A percentile compares a stretch with the other conserved stretches of the same genome.
These are phyloP conservation scores for Nicator chloris DNA, from an alignment of 2,113 vertebrate species.

Conservation along the genomic window DNA sequence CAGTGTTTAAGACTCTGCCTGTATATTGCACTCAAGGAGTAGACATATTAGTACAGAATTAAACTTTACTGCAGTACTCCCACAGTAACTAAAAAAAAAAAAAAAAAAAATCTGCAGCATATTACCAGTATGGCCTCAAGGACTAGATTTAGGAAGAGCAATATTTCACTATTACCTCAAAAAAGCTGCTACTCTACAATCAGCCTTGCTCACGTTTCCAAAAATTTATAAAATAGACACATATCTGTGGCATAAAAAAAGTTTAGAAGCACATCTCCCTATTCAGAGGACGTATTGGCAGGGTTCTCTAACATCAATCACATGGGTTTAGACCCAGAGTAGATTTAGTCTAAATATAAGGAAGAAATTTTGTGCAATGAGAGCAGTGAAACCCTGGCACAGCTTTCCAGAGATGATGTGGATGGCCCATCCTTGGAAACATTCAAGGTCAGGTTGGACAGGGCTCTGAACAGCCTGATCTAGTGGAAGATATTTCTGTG, in stretches of 20 bases:
- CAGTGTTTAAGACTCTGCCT: neutral
- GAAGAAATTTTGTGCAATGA: neutral
- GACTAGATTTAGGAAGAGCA: neutral
- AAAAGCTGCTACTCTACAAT: neutral
- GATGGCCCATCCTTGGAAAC: neutral
- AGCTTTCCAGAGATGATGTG: neutral
- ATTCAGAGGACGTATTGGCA: neutral
- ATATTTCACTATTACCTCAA: neutral
- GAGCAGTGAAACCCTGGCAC: neutral
- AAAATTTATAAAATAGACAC: neutral
- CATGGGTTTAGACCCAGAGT: neutral
- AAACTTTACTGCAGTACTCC: neutral
- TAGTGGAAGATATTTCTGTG: neutral
- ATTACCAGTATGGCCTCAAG: neutral
- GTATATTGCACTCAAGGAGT: neutral
- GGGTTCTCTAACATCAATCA: neutral
- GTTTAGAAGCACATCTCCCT: neutral
- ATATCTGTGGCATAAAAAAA: neutral
- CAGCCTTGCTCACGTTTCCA: neutral
- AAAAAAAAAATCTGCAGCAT: neutral
- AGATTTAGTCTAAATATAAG: neutral
- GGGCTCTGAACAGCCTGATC: neutral
- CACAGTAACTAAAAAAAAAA: neutral
- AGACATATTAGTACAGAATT: neutral
- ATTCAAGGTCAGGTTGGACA: neutral